Percentiles rank a stretch among this genome's conserved stretches.
Conservation (phyloP, 2,113 vertebrate genomes). For the Panthera tigris region DNA sequence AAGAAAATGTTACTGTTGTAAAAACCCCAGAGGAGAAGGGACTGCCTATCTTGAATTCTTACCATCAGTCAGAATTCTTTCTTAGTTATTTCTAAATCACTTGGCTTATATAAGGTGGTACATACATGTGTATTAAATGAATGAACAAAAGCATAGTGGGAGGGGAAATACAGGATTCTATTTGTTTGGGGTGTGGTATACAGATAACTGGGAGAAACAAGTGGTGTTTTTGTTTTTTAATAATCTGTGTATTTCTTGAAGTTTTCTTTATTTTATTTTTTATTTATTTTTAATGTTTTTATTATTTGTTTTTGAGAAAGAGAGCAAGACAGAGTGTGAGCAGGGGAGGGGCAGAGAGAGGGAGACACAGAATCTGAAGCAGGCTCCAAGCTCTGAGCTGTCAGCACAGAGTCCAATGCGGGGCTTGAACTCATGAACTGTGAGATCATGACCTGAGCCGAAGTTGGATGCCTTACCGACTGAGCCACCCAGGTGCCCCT, state of each 20-base stretch:
- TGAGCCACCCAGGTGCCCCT: neutral
- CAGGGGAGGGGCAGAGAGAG: neutral
- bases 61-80: neutral
- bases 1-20: neutral
- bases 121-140: neutral
- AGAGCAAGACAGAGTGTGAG: neutral
- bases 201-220: neutral
- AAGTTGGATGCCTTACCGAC: neutral
- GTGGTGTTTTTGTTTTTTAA: neutral
- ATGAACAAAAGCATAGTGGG: neutral
- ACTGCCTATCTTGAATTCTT: neutral
- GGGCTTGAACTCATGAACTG: neutral
- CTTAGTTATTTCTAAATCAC: neutral
- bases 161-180: neutral
- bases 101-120: neutral
- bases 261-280: too few relatives aligned
- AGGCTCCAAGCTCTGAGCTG: neutral
- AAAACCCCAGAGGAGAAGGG: neutral
- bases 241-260: too few relatives aligned
- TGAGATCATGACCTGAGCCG: neutral
- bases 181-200: neutral
- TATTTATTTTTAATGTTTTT: neutral
- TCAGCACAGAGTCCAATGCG: fast-evolving
- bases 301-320: neutral
- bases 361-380: neutral